Base-by-base conservation (phyloP, 2,113 vertebrate genomes). In the Ahaetulla prasina region DNA sequence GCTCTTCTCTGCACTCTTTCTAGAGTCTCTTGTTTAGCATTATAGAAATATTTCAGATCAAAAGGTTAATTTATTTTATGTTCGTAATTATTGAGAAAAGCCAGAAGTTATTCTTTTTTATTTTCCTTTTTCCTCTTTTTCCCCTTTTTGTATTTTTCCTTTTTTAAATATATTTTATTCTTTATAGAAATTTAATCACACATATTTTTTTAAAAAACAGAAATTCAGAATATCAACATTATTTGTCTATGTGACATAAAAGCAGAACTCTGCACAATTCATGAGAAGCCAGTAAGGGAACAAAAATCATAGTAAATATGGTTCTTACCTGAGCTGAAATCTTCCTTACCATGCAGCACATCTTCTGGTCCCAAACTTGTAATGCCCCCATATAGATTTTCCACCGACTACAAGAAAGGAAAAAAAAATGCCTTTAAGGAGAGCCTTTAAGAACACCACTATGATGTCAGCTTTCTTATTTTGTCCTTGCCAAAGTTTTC, bases 371-470 rank as follows among this genome's bases (percentile, higher is more conserved):
- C 97, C 0, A 98, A 96, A 4, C 97, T 97, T 0, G 98, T 89
- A 1, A 97, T 95, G 23, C 97, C 96, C 0, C 97, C 95, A 0
- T 98, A 99, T 94, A 99, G 97, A 96, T 97, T 99, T 95, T 99
- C 99, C 98, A 99, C 98, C 0, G 97, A 97, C 99, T 99, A 91
- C 0, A 9, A 14, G 87, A 84, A 95, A 91, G 0, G 1, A 45
- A 39, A 8, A 43, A 85, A 10, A 54, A 84, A 45, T 4, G 9
- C n/a, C n/a, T n/a, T n/a, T n/a, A n/a, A n/a, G n/a, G n/a, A 49
- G 49, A 60, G 57, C 63, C 63, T 80, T 43, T 80, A 35, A 54
- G 84, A 47, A 20, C n/a, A 9, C 25, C 12, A 16, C 47, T 27
- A 6, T 49, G 23, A 49, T 74, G n/a, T 39, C 68, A 25, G 45